Percentiles rank a stretch among this genome's conserved stretches.
Conservation (phyloP, 2,113 vertebrate species). For the Grantiella picta region DNA sequence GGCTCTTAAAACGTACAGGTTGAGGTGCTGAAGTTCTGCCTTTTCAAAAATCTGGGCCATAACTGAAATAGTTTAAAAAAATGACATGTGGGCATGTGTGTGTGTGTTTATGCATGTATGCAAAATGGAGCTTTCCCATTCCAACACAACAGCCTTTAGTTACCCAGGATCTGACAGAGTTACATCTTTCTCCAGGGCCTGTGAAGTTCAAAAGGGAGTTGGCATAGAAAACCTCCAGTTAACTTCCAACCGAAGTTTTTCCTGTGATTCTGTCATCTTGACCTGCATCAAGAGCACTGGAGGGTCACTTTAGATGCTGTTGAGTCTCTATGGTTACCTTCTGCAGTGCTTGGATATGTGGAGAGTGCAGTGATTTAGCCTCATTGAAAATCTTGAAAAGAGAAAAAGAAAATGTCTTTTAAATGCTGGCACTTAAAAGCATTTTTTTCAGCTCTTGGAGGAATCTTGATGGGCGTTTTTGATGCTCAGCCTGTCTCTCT, state of each 20-base stretch:
- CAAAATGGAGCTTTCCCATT: not conserved
- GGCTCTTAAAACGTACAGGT: not conserved
- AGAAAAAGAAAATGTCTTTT: not conserved
- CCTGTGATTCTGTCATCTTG: not conserved
- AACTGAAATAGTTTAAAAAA: not conserved
- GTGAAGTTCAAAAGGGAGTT: not conserved
- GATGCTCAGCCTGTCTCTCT: not conserved
- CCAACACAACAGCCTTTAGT: not conserved
- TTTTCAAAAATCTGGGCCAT: not conserved
- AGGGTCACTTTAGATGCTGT: not conserved
- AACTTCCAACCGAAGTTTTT: not conserved
- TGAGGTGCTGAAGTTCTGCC: not conserved
- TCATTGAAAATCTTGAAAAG: not conserved
- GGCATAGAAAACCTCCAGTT: not conserved
- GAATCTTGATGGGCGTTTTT: not conserved
- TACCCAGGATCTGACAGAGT: not conserved
- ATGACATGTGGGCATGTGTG: accelerated
- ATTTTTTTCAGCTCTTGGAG: not conserved
- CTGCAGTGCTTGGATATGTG: not conserved
- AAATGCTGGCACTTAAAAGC: not conserved
- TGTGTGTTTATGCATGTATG: not conserved
- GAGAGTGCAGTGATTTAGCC: not conserved
- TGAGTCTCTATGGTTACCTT: not conserved
- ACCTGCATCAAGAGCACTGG: not conserved
- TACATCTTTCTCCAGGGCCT: not conserved